phyloP scores from a whole-genome alignment of 2,888 invertebrate species.

The Lithodes maja region DNA sequence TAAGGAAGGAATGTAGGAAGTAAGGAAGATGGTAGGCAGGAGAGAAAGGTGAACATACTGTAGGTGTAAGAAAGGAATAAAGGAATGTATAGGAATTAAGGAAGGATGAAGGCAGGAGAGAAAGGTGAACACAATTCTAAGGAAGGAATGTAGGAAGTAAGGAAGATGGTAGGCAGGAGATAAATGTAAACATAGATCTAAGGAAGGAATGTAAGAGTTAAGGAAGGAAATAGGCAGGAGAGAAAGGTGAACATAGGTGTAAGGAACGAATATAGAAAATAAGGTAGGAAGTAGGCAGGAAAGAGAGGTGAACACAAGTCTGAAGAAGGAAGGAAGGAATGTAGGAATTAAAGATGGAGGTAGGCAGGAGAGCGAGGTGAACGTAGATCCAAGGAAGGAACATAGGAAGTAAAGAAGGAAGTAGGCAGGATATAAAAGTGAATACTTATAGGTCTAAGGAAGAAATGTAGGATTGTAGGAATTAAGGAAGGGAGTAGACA shows the following conservation, averaged over 20 bases:
- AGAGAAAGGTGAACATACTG: no score
- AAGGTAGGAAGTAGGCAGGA: background rate
- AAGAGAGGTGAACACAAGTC: background rate
- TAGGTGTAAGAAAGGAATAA: no score
- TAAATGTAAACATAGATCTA: no score
- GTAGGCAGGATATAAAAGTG: background rate
- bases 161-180: no score
- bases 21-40: no score
- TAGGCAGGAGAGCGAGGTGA: background rate
- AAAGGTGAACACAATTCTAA: no score
- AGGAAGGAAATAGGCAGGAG: no score
- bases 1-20: no score
- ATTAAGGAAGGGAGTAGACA: background rate
- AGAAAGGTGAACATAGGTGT: background rate
- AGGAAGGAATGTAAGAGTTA: no score
- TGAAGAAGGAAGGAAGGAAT: background rate
- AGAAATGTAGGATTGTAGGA: background rate
- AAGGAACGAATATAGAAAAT: background rate
- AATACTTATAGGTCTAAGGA: background rate
- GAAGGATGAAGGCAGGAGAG: no score
- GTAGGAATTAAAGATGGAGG: background rate
- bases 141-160: no score
- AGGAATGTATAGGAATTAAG: no score
- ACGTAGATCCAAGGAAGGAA: background rate
- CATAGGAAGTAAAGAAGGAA: background rate